Evolutionary conservation across 2,888 invertebrate species (phyloP).

Genomic region (Steinernema carpocapsae): DNA sequence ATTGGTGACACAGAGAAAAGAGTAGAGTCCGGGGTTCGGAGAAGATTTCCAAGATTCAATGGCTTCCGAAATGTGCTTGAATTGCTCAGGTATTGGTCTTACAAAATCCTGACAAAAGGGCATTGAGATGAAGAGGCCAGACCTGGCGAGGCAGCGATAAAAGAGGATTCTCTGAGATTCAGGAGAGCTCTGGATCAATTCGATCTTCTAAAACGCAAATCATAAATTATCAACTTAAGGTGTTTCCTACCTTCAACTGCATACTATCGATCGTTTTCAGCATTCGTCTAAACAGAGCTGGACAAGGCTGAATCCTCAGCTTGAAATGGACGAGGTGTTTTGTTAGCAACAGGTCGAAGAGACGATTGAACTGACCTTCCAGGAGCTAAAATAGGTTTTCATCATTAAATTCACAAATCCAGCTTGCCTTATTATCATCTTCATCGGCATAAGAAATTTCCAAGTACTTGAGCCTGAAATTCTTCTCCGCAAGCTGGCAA

Average conservation of each 20-base stretch:
- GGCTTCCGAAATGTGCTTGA: background rate
- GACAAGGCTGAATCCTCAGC: background rate
- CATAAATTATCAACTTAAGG: background rate
- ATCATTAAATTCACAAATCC: background rate
- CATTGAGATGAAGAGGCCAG: background rate
- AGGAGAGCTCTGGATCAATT: background rate
- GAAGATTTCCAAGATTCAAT: background rate
- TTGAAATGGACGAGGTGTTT: background rate
- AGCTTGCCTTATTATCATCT: no score
- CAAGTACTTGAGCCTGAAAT: constrained; percentile 15
- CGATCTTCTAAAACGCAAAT: background rate
- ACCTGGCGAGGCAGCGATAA: background rate
- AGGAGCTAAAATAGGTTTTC: background rate
- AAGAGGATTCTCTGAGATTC: background rate
- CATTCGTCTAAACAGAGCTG: background rate
- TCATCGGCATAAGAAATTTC: background rate
- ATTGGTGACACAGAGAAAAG: background rate
- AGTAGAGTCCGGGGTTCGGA: background rate
- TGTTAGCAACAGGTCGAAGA: background rate
- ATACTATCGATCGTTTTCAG: background rate
- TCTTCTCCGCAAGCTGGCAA: background rate
- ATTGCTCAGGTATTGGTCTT: background rate
- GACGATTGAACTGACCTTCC: background rate
- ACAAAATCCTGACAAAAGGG: background rate
- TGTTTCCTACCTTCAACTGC: background rate